Base-by-base conservation (phyloP, 2,113 vertebrate species). In the Opisthocomus hoazin region DNA sequence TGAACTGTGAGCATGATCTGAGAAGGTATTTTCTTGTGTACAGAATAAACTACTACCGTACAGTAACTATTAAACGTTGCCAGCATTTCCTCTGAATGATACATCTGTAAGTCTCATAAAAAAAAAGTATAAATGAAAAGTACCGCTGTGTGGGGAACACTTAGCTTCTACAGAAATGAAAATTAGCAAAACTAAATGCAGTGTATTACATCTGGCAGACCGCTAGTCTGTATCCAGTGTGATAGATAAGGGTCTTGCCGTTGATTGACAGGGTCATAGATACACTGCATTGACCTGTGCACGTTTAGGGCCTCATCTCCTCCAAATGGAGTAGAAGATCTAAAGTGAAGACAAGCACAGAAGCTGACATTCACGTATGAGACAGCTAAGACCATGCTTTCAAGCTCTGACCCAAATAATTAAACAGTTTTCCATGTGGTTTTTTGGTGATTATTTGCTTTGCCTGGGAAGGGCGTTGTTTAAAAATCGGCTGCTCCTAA, bases 151-250 rank as follows among this genome's bases (percentile, higher is more conserved):
- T 68, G 18, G 32, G 84, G 63, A 94, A 12, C 24, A 8, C 26
- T 50, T 84, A 54, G 39, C 65, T 91, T 82, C 61, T 84, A 27
- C 20, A 92, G 77, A 92, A 86, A 81, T 56, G 10, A 87, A 80
- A 92, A 80, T 65, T 34, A 79, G 11, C 7, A 51, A 71, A 88
- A 56, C 26, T 32, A 43, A 90, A 36, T 27, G 65, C 29, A 18
- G 11, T 26, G 19, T 46, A 12, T 90, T 51, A 16, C 16, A 36
- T 29, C 16, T 3, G 6, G 15, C 45, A 48, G 16, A 32, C 6
- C 7, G 3, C 63, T 56, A 51, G 41, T 8, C 46, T 57, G 17
- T 36, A 32, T 85, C 26, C 54, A 36, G 19, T 68, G 82, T 76
- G 56, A 65, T 0, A 66, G 34, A 7, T 56, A 61, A 75, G 39